Base-by-base conservation (phyloP, 2,113 vertebrate species). In the Perca flavescens region DNA sequence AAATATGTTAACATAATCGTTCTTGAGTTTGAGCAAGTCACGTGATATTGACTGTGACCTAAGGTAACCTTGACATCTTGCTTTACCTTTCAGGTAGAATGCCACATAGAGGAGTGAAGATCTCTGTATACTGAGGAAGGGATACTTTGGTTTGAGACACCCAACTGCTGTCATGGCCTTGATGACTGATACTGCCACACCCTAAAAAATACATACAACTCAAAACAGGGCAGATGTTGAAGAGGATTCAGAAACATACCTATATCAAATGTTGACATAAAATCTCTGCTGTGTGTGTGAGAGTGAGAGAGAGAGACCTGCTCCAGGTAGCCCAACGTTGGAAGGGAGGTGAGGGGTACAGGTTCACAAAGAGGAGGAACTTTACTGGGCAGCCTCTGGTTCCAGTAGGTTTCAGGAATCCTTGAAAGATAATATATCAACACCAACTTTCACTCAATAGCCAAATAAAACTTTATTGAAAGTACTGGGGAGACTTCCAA, bases 31-130 rank as follows among this genome's bases (percentile, higher is more conserved):
- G 47, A 53, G 56, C 28, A 63, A 28, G 54, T 57, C 3, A 19
- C 4, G 53, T 63, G 2, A 13, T 61, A 54, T 66, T 49, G n/a
- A 22, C 46, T 65, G 73, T 66, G 31, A 43, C 15, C 28, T 46
- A 11, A 13, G 15, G 14, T 3, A 69, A 19, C 9, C 3, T 8
- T n/a, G 15, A 54, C 19, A 54, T 65, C 21, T 19, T 53, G 17
- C 77, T 75, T 43, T 96, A 99, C 98, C 98, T 98, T 99, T 99
- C 74, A 99, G 95, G 90, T 99, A 97, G 85, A 95, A 95, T 11
- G 96, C 96, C 47, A 99, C 77, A 69, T 97, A 99, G 0, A 97
- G 88, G 54, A 98, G 91, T 56, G 96, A 97, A 71, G 97, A 97
- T 88, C 86, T 95, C 90, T 94, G 95, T 79, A 96, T 70, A 79